Base-by-base conservation (phyloP, 2,113 vertebrate genomes). In the Synodontis membranacea region DNA sequence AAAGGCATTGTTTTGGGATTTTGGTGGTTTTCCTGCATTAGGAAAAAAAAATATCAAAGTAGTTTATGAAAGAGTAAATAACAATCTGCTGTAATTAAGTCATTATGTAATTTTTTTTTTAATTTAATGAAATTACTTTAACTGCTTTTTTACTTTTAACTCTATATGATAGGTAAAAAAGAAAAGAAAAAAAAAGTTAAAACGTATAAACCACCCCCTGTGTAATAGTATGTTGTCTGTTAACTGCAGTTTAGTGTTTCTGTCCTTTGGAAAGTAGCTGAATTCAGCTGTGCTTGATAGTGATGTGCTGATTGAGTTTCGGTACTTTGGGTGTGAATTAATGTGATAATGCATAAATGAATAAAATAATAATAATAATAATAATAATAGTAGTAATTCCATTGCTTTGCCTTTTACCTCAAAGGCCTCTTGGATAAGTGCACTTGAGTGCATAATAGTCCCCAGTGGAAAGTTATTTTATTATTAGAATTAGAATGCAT, bases 401-500 rank as follows among this genome's bases (percentile, higher is more conserved):
- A 54, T 37, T 50, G n/a, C 10, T 37, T 46, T 7, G 0, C 19
- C 19, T 37, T 37, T 85, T 14, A 23, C 10, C 44, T 75, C 8
- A n/a, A 82, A 68, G 34, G 8, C 25, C 31, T 9, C 15, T 31
- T 44, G 9, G 11, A 79, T n/a, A 34, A 11, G 34, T 58, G 34
- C 28, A 50, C 21, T 66, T 17, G 52, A 14, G 21, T 64, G 19
- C 21, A 42, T 39, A 14, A 34, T 34, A 25, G 3, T 31, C 19
- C 75, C 75, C 46, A 23, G n/a, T 80, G 15, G 84, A 48, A 85
- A 80, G 9, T 31, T 4, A 15, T 60, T 48, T 84, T 15, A n/a
- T 74, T 10, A 56, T 76, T 19, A 56, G 50, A 84, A 84, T 86
- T 58, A 82, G 86, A 89, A 80, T 88, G 46, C 70, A 76, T 89